Evolutionary conservation across 2,888 invertebrate species (phyloP).

Genomic region (Drosophila demipolita): DNA sequence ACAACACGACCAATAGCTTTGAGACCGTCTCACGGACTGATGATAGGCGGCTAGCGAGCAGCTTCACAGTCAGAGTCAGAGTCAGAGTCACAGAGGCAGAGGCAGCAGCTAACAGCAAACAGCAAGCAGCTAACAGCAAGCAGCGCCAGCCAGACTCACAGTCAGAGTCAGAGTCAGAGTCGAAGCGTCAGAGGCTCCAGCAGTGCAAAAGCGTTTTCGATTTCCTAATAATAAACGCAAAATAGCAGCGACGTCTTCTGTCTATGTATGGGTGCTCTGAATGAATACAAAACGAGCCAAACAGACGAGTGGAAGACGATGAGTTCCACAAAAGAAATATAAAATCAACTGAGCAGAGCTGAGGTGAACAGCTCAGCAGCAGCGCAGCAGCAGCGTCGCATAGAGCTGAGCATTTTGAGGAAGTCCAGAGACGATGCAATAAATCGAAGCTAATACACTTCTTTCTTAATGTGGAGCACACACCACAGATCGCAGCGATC

Average conservation of each 20-base stretch:
- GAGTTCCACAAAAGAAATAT: slow-evolving; percentile 44
- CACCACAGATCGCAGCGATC: slow-evolving; percentile 49
- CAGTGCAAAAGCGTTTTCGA: slow-evolving; percentile 73
- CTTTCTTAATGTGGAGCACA: slow-evolving; percentile 78
- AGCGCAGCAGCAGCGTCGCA: slow-evolving; percentile 11
- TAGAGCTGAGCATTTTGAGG: slow-evolving; percentile 48
- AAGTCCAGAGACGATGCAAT: slow-evolving; percentile 76
- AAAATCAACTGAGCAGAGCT: slow-evolving; percentile 20
- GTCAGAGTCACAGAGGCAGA: slow-evolving; percentile 18
- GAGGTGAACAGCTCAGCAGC: slow-evolving; percentile 15
- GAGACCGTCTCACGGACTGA: slow-evolving; percentile 83
- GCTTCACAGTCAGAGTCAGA: slow-evolving; percentile 61
- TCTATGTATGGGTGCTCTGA: slow-evolving; percentile 78
- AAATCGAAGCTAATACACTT: slow-evolving; percentile 81
- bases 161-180: slow-evolving; percentile 31
- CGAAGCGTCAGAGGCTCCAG: slow-evolving; percentile 34
- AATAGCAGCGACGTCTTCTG: slow-evolving; percentile 72
- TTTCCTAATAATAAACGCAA: slow-evolving; percentile 80
- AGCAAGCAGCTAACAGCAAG: slow-evolving; percentile 5
- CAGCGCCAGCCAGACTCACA: slow-evolving; percentile 31
- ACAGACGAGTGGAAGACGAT: slow-evolving; percentile 56
- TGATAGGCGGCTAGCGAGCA: slow-evolving; percentile 74
- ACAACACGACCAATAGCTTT: slow-evolving; percentile 82
- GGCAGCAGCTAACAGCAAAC: slow-evolving; percentile 6
- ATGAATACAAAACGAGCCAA: slow-evolving; percentile 72